A percentile compares a stretch with the other conserved stretches of the same genome.
Conservation (phyloP, 2,797 vertebrate species). For the Cercopithecus petaurista region DNA sequence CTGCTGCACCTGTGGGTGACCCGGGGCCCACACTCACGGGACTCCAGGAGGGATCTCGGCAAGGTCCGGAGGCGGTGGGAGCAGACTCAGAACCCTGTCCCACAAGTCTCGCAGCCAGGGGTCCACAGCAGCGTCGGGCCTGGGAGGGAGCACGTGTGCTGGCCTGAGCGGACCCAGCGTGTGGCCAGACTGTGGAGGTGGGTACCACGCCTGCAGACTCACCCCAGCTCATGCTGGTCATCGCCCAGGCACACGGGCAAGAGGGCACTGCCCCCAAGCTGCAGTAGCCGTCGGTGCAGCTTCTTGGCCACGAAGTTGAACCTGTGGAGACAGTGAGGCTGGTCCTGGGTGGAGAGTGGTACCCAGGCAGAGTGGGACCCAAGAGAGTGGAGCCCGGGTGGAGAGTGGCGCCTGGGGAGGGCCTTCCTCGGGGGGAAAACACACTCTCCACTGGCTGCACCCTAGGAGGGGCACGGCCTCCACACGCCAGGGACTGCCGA, state of each 20-base stretch:
- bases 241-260: conserved; percentile 91
- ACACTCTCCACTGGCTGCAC: not conserved
- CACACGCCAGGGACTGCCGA: not conserved
- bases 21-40: conserved; percentile 86
- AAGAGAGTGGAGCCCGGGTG: not conserved
- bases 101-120: conserved; percentile 93
- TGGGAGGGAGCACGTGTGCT: conserved; percentile 60
- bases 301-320: conserved; percentile 99
- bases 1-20: rapidly evolving
- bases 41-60: conserved; percentile 85
- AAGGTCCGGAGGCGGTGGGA: conserved; percentile 84
- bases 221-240: conserved; percentile 98
- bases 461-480: too few relatives aligned
- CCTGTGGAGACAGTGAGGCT: conserved; percentile 80
- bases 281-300: conserved; percentile 92
- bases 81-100: conserved; percentile 86
- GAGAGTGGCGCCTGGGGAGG: not conserved
- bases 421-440: not conserved
- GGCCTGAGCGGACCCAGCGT: not conserved
- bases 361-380: too few relatives aligned
- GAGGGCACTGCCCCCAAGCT: conserved; percentile 91
- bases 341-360: not conserved
- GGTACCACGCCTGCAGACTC: conserved; percentile 57
- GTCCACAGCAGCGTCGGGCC: conserved; percentile 92
- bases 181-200: not conserved